Evolutionary conservation across 2,797 vertebrate genomes (phyloP), one percentile per base, ranked within the genome.

Genomic region (Numenius phaeopus): DNA sequence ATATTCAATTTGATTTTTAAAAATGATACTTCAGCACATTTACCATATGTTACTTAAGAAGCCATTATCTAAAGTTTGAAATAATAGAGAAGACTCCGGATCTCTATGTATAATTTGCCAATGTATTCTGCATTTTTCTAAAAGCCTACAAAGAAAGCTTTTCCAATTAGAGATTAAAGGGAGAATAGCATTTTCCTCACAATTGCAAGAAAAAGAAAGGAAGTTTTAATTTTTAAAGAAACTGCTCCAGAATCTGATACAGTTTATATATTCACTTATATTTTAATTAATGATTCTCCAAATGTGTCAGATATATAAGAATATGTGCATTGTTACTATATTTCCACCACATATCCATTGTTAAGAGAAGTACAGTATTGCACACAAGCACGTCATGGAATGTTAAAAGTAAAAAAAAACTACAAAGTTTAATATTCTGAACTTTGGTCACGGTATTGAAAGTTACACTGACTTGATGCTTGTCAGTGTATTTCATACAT

Each of bases 51-150:
- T 94, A 75, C 39, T 75, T 91, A 88, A 85, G 78, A 87, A 94
- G 54, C 54, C 61, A 91, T 91, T 91, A 90, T 55, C 89, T 77
- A 9, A 57, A 69, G 54, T 75, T 91, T 83, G 65, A 86, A 95
- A 78, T 67, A 88, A 71, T 27, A 83, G 37, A 58, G n/a, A 65
- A 71, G 32, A n/a, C 66, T 84, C 44, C 50, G 40, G 17, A 65
- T 89, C 12, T 91, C 61, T 83, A 4, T 40, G 29, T 71, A 44
- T 75, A 75, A 87, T 85, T 91, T 89, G n/a, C 19, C 46, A 85
- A 34, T 1, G 4, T 79, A 78, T 50, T 78, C 69, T 72, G 6
- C 30, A 15, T 89, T 92, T 82, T 90, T 80, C 77, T 72, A 66
- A 89, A 93, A 87, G 52, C 58, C 10, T 84, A 34, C 26, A 27